Evolutionary conservation across 2,888 invertebrate genomes (phyloP), one percentile per base, ranked within the genome.

Genomic region (Galeopsomyia nigrocyanea): DNA sequence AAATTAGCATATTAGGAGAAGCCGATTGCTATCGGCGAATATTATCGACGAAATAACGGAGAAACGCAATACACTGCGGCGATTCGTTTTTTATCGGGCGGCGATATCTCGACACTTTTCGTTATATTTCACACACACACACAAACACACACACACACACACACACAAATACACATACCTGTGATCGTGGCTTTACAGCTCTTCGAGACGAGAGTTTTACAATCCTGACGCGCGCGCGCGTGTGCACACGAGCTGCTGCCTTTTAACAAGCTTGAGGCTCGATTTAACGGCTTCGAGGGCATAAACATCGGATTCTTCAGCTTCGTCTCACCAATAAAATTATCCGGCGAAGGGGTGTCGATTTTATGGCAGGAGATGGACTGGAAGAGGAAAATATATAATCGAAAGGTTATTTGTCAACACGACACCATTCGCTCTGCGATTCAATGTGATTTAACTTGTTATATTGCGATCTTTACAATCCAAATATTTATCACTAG

Each of bases 291-390:
- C 68, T 31, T 68, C 55, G 64, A n/a, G 49, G 16, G 58, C 39
- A 72, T 68, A 72, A 72, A 68, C 58, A 72, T 68, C 16, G 72
- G 72, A 72, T 72, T 68, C 55, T 39, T 13, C 72, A 55, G 64
- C 60, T 68, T 64, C 5, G 19, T 19, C 19, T 31, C 39, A 39
- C 31, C 67, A 49, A 68, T 68, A 68, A 68, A 67, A 72, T 72
- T 63, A 63, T 58, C 63, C 63, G 55, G n/a, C 16, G 10, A 9
- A 5, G 3, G 53, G 60, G 60, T 61, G 47, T 63, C 63, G 63
- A 69, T 69, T 69, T 68, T 56, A 68, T 31, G 62, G 51, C 39
- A 39, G 39, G 39, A 26, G 26, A 3, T 17, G 31, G 26, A 53
- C 47, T 46, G 22, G 53, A 55, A 19, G 13, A 17, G 51, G 53